Evolutionary conservation across 2,113 vertebrate species (phyloP), one percentile per base, ranked within the genome.

Genomic region (Cromileptes altivelis): DNA sequence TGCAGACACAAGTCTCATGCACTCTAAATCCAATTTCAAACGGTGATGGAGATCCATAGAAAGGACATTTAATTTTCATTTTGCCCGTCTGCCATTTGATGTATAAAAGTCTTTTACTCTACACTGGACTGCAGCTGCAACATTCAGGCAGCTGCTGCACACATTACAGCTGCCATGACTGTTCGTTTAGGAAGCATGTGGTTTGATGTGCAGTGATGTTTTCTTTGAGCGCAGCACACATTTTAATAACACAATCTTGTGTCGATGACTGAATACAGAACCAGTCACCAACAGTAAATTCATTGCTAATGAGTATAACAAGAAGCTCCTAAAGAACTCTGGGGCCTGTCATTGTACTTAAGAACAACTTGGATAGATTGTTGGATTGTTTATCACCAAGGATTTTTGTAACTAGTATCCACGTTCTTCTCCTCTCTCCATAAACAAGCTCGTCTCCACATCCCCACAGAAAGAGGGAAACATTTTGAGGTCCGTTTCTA

Each of bases 401-500:
- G 47, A 14, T 50, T 33, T 52, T 7, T 4, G 25, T 21, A 4
- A 17, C 63, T 25, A 52, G 47, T 52, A 69, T 50, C 23, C 23
- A 68, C 42, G 10, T 69, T 50, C 17, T 65, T 47, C 8, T 17
- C 12, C 19, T 4, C 60, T 12, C 4, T 9, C 63, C 63, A 25
- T 25, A 25, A 65, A 65, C 63, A 4, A 25, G 23, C 61, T 63
- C 1, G 1, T 40, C 60, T 21, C 4, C 49, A 30, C 9, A 14
- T 21, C 11, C 45, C 60, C 14, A 55, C 42, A 9, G 25, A 45
- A 65, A 40, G 37, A 72, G 6, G 21, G 61, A 40, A 53, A 75
- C 15, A 40, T 60, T 55, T 67, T 45, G 21, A 50, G 70, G 63
- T 70, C 49, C 71, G 47, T 42, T 57, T 23, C 70, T 6, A 13